Base-by-base conservation (phyloP, 2,797 vertebrate species). In the Sebastes cheni region DNA sequence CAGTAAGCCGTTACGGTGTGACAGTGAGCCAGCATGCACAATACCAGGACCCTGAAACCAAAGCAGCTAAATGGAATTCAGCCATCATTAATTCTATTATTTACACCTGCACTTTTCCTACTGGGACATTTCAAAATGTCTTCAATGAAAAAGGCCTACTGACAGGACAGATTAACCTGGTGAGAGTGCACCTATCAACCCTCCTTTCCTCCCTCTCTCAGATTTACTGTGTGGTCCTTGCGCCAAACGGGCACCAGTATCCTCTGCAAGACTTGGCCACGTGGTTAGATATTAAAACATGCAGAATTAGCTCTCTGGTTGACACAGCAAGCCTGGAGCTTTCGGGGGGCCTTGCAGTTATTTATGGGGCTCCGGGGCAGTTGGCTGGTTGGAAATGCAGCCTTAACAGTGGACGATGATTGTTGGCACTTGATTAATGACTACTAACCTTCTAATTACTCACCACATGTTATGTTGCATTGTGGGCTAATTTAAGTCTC, bases 401-500 rank as follows among this genome's bases (percentile, higher is more conserved):
- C 72, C 14, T 67, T 46, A 69, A 68, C 56, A 65, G 29, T 61
- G 46, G 42, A 72, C 25, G 71, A 56, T 73, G 71, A 56, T 73
- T 74, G 54, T 62, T 82, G 79, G 75, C 59, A 67, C 67, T 65
- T 68, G 69, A 80, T 81, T 65, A 81, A 79, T 74, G 50, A 67
- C 29, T 3, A 58, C 52, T 76, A 68, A 85, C 76, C 80, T 77
- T 60, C 18, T 62, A 58, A 83, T 78, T 77, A 50, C 68, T 62
- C 68, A 29, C n/a, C 30, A 29, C 72, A 62, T 30, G 54, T 79
- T 64, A 32, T 32, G 32, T 56, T 62, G 20, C 56, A 79, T 52
- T 68, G 55, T 77, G 62, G 68, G 46, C 66, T 67, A 20, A 68
- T 75, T 71, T 72, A 2, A 60, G 52, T 72, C 32, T 70, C 67